phyloP scores from a whole-genome alignment of 2,113 vertebrate genomes.

The Dicerorhinus sumatrensis region DNA sequence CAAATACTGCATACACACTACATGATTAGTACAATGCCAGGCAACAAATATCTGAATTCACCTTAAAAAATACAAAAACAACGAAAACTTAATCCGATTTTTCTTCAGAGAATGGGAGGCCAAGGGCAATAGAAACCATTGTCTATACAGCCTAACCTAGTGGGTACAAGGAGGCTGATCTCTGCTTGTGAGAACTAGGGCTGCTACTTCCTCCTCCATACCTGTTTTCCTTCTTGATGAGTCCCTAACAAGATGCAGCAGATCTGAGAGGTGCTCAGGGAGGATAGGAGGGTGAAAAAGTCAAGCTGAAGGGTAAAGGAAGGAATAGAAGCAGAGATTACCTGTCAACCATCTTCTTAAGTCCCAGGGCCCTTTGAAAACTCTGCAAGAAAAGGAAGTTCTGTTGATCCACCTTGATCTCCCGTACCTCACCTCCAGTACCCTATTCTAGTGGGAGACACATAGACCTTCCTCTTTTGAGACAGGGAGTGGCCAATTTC shows the following conservation, averaged over 20 bases:
- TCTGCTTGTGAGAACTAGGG: neutral
- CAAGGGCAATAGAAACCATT: neutral
- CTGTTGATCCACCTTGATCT: neutral
- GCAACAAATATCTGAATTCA: neutral
- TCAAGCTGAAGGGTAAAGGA: neutral
- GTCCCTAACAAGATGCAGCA: neutral
- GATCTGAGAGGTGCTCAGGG: neutral
- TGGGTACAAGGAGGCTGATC: neutral
- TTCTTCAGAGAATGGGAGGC: neutral
- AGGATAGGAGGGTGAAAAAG: neutral
- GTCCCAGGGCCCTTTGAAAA: constrained; percentile 34
- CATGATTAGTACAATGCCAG: neutral
- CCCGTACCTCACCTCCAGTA: neutral
- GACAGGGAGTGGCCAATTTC: neutral
- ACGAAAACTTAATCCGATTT: neutral
- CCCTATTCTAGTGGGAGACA: neutral
- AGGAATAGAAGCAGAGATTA: constrained; percentile 54
- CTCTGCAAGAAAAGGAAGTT: constrained; percentile 69
- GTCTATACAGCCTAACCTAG: neutral
- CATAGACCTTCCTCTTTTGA: neutral
- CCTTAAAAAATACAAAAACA: neutral
- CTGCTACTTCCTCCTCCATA: neutral
- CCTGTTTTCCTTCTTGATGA: neutral
- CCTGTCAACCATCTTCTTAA: constrained; percentile 74
- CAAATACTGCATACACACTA: neutral